A percentile compares a stretch with the other conserved stretches of the same genome.
phyloP scores from a whole-genome alignment of 2,113 vertebrate species.

The Bubo bubo region DNA sequence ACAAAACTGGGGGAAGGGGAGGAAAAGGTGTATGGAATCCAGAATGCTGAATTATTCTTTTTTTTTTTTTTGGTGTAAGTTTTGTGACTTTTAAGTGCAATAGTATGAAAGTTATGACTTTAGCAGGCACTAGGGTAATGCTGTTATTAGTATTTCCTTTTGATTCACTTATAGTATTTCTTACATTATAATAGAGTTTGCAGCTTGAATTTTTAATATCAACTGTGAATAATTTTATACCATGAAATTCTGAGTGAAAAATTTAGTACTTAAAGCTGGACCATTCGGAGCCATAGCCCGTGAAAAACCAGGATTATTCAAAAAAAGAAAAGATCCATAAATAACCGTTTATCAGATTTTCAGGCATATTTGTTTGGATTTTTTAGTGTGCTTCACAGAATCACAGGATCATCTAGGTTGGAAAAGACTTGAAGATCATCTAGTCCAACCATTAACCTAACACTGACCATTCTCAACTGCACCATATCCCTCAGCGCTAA shows the following conservation, averaged over 20 bases:
- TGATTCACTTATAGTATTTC: slow-evolving; percentile 19
- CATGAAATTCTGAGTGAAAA: background rate
- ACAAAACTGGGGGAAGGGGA: background rate
- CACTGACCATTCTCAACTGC: too few species aligned
- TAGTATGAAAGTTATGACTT: slow-evolving; percentile 28
- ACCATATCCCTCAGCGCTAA: too few species aligned
- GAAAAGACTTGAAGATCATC: too few species aligned
- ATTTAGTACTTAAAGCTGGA: background rate
- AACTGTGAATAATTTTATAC: background rate
- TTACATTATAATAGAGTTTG: slow-evolving; percentile 22
- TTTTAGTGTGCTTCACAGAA: slow-evolving; percentile 3
- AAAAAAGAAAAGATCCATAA: background rate
- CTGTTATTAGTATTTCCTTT: slow-evolving; percentile 34
- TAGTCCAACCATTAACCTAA: too few species aligned
- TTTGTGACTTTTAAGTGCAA: background rate
- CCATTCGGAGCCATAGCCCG: background rate
- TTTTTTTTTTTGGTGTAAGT: background rate
- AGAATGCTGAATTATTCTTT: background rate
- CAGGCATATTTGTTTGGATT: slow-evolving; percentile 22
- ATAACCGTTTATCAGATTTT: slow-evolving; percentile 17
- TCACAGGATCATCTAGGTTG: too few species aligned
- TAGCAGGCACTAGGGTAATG: background rate
- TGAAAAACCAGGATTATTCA: background rate
- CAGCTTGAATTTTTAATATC: slow-evolving; percentile 39
- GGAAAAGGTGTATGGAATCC: background rate